phyloP scores from a whole-genome alignment of 2,113 vertebrate genomes.

The Chionodraco myersi region DNA sequence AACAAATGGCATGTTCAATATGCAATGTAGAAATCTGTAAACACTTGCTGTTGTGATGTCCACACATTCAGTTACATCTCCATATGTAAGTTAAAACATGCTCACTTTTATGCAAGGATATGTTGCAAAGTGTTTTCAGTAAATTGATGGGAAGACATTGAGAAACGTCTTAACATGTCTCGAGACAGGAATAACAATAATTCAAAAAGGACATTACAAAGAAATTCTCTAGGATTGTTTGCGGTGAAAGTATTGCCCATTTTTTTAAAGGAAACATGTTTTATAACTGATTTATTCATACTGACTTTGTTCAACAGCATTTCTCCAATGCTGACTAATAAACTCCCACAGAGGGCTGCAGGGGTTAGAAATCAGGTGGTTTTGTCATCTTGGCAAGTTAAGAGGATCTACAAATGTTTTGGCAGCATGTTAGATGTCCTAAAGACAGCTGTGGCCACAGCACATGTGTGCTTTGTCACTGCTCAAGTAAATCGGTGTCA shows the following conservation, averaged over 20 bases:
- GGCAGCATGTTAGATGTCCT: background rate
- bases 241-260: background rate
- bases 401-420: slow-evolving; percentile 3
- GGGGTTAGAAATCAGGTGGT: background rate
- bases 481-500: slow-evolving; percentile 1
- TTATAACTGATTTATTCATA: background rate
- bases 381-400: background rate
- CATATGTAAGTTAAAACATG: background rate
- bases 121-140: background rate
- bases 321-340: background rate
- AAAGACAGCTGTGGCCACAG: slow-evolving; percentile 9
- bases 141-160: background rate
- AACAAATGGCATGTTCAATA: background rate
- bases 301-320: background rate
- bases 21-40: background rate
- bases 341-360: no score
- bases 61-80: background rate
- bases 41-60: background rate
- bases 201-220: background rate
- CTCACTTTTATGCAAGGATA: slow-evolving; percentile 9
- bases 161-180: background rate
- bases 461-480: slow-evolving; percentile 7
- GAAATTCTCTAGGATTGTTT: background rate
- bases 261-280: background rate
- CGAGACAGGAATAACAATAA: background rate